Evolutionary conservation across 2,797 vertebrate species (phyloP).

Genomic region (Lepilemur septentrionalis): DNA sequence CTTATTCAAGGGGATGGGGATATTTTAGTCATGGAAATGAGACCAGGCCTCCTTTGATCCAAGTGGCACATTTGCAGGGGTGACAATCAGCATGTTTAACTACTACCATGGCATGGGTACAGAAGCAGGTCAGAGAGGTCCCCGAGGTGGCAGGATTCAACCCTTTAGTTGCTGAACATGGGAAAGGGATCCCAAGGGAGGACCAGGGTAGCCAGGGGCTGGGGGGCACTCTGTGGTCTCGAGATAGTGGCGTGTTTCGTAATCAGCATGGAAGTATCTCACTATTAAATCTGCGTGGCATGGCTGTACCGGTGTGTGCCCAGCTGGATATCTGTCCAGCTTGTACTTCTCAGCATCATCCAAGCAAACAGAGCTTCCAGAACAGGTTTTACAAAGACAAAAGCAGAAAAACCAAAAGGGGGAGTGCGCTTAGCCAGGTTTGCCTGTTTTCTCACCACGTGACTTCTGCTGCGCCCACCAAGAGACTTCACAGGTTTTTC

Average conservation of each 20-base stretch:
- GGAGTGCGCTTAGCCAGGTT: no score
- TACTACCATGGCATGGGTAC: fast-evolving
- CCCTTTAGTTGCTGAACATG: not conserved
- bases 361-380: not conserved
- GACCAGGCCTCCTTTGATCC: not conserved
- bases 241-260: not conserved
- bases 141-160: not conserved
- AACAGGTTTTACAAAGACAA: not conserved
- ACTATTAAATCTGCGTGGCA: no score
- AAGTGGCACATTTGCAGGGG: not conserved
- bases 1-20: not conserved
- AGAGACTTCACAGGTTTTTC: not conserved
- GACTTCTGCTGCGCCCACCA: not conserved
- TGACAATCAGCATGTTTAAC: not conserved
- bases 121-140: fast-evolving
- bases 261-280: not conserved
- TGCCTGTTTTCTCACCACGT: not conserved
- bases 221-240: no score
- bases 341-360: not conserved
- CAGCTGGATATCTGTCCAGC: not conserved
- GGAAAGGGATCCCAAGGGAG: not conserved
- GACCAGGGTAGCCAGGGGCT: not conserved
- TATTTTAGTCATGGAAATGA: not conserved
- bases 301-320: not conserved
- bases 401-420: not conserved